Evolutionary conservation across 2,888 invertebrate genomes (phyloP), one percentile per base, ranked within the genome.

Genomic region (Cheilosia vulpina): DNA sequence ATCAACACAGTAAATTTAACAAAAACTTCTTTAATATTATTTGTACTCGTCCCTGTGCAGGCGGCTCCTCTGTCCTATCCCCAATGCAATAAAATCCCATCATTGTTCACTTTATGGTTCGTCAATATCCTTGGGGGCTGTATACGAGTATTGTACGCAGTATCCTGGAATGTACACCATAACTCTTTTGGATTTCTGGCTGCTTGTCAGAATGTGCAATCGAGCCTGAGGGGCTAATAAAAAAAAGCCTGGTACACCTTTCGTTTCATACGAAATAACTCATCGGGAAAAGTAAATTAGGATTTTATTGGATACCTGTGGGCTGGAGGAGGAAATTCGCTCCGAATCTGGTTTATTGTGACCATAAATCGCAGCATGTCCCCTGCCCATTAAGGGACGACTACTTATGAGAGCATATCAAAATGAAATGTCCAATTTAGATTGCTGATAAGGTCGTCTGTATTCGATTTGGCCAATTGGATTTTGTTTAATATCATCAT

Each of bases 1-100:
- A 50, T 19, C 21, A 11, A 17, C 15, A 41, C 24, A 71, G 55
- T 68, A 68, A 62, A 71, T 78, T 65, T 34, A 15, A 24, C 21
- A 34, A 52, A 27, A 69, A 69, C 41, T 75, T 43, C n/a, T n/a
- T n/a, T n/a, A n/a, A n/a, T 60, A 62, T 57, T 60, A 66, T 53
- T 31, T 62, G 53, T 13, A 38, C 4, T 38, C 38, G 13, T 38
- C 34, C 17, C 38, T 53, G 17, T 47, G 47, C 3, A n/a, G n/a
- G 45, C 17, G 24, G 34, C 38, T 41, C 31, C 3, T n/a, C 58
- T 38, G 19, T 21, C 34, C 21, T 21, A 19, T 27, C 34, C 17
- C 62, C 27, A 2, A 17, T 19, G 63, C 68, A 76, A 52, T 50
- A 21, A 58, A 58, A 50, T 53, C 17, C 6, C 13, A 17, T 17